These are phyloP conservation scores for Malurus melanocephalus DNA, from an alignment of 2,113 vertebrate species.

Conservation along the genomic window DNA sequence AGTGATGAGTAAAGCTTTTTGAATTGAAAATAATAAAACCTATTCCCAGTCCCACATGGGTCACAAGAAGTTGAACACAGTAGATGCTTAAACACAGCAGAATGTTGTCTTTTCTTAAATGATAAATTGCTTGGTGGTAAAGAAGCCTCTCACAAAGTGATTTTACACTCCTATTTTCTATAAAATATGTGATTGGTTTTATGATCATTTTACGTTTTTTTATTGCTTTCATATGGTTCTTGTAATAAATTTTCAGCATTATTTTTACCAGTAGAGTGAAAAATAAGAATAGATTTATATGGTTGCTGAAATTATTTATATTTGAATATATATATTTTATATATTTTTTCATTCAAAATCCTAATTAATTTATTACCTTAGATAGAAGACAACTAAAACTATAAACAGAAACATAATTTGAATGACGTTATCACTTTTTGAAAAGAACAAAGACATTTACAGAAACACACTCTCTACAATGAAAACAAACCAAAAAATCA, in stretches of 20 bases:
- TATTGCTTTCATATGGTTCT: conserved; percentile 56
- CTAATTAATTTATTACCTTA: not conserved
- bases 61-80: conserved; percentile 35
- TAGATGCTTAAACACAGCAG: conserved; percentile 37
- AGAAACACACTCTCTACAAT: not conserved
- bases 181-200: conserved; percentile 70
- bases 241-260: conserved; percentile 57
- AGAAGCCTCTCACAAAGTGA: conserved; percentile 48
- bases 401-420: not conserved
- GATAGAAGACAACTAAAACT: not conserved
- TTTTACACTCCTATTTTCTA: conserved; percentile 63
- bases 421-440: not conserved
- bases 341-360: not conserved
- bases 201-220: conserved; percentile 61
- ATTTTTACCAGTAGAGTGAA: conserved; percentile 56
- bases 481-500: not conserved
- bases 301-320: conserved; percentile 27
- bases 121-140: conserved; percentile 49
- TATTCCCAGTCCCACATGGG: conserved; percentile 12
- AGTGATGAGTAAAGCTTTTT: conserved; percentile 39
- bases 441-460: not conserved
- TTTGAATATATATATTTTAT: not conserved
- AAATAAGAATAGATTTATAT: conserved; percentile 1
- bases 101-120: conserved; percentile 62
- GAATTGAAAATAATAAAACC: conserved; percentile 45